Evolutionary conservation across 2,888 invertebrate species (phyloP).

Genomic region (Lobophora halterata): DNA sequence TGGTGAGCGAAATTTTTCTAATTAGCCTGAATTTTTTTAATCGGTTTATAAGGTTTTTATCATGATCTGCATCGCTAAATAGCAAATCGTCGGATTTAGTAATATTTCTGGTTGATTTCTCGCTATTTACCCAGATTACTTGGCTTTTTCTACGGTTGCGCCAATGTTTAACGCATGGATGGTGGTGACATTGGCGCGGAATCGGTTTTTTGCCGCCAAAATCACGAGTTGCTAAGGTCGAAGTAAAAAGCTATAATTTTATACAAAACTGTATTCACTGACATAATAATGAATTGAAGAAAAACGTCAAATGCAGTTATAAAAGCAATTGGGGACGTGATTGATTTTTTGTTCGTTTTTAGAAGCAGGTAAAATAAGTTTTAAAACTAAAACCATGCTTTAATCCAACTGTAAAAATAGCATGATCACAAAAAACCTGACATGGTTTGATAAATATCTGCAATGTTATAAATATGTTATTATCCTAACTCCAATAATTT

Average conservation of each 20-base stretch:
- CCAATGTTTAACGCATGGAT: conserved; percentile 72
- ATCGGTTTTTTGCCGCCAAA: conserved; percentile 64
- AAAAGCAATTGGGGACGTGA: conserved; percentile 24
- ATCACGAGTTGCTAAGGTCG: conserved; percentile 48
- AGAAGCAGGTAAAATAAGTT: conserved; percentile 2
- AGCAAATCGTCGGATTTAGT: conserved; percentile 48
- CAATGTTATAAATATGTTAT: no score
- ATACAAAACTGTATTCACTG: conserved; percentile 38
- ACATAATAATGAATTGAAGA: conserved; percentile 33
- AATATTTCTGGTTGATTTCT: conserved; percentile 69
- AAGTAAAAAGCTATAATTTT: conserved; percentile 44
- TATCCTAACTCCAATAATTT: no score
- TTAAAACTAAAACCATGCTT: neutral
- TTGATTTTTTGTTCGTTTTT: conserved; percentile 16
- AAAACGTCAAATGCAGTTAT: conserved; percentile 25
- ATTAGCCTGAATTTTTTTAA: neutral
- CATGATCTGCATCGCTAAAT: conserved; percentile 23
- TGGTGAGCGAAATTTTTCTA: conserved; percentile 12
- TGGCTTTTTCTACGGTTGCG: conserved; percentile 70
- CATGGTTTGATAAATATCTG: no score
- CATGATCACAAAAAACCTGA: no score
- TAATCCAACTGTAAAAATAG: conserved; percentile 7
- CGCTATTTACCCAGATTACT: conserved; percentile 76
- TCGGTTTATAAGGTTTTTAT: neutral
- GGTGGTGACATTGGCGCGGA: conserved; percentile 68